Conservation (phyloP, 2,113 vertebrate genomes). For the Phocoena sinus region DNA sequence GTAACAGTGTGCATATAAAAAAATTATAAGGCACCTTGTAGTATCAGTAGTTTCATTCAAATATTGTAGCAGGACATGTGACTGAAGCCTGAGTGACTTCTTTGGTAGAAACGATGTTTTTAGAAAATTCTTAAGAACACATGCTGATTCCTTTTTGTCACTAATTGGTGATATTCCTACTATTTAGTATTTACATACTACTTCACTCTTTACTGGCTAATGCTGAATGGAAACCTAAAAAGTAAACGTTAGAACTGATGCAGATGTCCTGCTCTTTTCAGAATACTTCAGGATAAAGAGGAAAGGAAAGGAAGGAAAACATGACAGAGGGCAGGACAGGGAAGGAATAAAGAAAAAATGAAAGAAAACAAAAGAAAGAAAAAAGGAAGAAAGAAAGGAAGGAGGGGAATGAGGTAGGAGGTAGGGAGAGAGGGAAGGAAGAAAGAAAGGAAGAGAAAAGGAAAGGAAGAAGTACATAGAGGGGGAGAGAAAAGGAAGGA, state of each 20-base stretch:
- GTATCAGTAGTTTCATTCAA: background rate
- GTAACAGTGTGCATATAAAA: background rate
- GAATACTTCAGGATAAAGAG: background rate
- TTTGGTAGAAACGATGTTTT: background rate
- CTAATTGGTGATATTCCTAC: background rate
- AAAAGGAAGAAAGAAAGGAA: background rate
- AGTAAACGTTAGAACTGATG: background rate
- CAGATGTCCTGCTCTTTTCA: background rate
- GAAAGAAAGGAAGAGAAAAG: background rate
- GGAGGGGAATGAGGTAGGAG: rapidly evolving
- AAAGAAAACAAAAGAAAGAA: too few species aligned
- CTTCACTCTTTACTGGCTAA: background rate
- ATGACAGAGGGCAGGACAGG: background rate
- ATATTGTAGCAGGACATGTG: background rate
- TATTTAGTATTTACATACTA: background rate
- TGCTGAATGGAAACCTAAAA: background rate
- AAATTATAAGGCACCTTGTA: background rate
- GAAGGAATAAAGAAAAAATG: background rate
- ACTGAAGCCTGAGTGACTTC: background rate
- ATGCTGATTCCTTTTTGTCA: background rate
- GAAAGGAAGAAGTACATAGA: rapidly evolving
- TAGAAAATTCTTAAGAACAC: background rate
- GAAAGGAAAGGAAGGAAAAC: background rate
- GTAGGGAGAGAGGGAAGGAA: rapidly evolving
- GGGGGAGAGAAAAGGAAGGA: background rate